Conservation (phyloP, 2,797 vertebrate genomes). For the Microctenopoma stevenorrisi region DNA sequence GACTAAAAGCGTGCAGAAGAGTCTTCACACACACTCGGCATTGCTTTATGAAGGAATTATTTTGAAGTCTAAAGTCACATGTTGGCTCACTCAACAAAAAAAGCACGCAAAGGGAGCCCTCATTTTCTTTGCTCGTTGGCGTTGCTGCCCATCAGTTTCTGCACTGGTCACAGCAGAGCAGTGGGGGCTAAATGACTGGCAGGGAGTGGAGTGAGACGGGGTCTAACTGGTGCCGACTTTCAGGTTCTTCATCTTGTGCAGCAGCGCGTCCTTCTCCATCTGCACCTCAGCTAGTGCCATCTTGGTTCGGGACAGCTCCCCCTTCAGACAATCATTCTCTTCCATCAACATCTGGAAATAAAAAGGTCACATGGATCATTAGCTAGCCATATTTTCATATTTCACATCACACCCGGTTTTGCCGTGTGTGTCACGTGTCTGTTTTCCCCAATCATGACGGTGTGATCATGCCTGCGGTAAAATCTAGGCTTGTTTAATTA, state of each 20-base stretch:
- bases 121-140: conserved; percentile 17
- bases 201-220: background rate
- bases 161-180: conserved; percentile 11
- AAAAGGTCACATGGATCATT: background rate
- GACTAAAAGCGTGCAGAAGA: conserved; percentile 45
- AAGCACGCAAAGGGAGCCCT: conserved; percentile 23
- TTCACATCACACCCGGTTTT: too few species aligned
- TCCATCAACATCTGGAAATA: conserved; percentile 86
- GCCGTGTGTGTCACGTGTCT: too few species aligned
- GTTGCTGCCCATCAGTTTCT: conserved; percentile 17
- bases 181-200: conserved; percentile 7
- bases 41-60: conserved; percentile 57
- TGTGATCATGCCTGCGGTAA: too few species aligned
- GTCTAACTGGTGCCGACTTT: conserved; percentile 83
- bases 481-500: too few species aligned
- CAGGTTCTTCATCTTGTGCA: conserved; percentile 90
- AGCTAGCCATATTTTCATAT: too few species aligned
- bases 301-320: conserved; percentile 93
- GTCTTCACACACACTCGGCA: conserved; percentile 42
- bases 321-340: conserved; percentile 96
- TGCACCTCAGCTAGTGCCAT: conserved; percentile 95
- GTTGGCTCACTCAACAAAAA: conserved; percentile 29
- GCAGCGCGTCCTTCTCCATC: conserved; percentile 93
- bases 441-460: too few species aligned
- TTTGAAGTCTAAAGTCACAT: conserved; percentile 41